Base-by-base conservation (phyloP, 2,797 vertebrate species). In the Syndactyla subalaris region DNA sequence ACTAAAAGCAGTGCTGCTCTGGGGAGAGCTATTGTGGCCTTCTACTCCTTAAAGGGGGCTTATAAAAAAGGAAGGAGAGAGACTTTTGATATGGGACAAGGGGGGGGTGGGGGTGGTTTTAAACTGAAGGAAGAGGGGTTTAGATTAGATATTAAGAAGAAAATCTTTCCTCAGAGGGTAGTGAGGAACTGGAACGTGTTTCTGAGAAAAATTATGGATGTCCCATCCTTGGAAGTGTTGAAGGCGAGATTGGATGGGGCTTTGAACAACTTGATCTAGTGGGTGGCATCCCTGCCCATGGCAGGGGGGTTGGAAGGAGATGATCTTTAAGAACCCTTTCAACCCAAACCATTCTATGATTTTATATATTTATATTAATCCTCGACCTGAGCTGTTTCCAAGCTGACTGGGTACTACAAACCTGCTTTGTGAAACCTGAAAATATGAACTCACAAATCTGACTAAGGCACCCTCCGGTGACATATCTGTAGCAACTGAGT, bases 281-380 rank as follows among this genome's bases (percentile, higher is more conserved):
- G 24, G 8, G 9, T 51, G 29, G 12, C 29, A 77, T 27, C 14
- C 11, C 43, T 83, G 29, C 20, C n/a, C 21, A 9, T 8, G 6
- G 45, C 17, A 34, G 4, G 5, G 7, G 17, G 0, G 1, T 26
- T 51, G 24, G 45, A 65, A 16, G 2, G 7, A 36, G 26, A 32
- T 41, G 8, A 48, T 54, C 10, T 78, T 66, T 54, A 59, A 41
- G 7, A 36, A 66, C 13, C 4, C 4, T 66, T 66, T 30, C 30
- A 54, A 59, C 15, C 6, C 12, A 72, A 72, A 48, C 15, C 3
- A 4, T 39, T 66, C 34, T 46, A 14, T 58, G 21, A 41, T 52
- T 65, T 18, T n/a, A 48, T 27, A 2, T 55, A 65, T 65, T 85
- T 48, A 14, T 43, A 46, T 39, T 29, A 58, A 34, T 76, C 5